Evolutionary conservation across 2,888 invertebrate genomes (phyloP), one percentile per base, ranked within the genome.

Genomic region (Ctena decussata): DNA sequence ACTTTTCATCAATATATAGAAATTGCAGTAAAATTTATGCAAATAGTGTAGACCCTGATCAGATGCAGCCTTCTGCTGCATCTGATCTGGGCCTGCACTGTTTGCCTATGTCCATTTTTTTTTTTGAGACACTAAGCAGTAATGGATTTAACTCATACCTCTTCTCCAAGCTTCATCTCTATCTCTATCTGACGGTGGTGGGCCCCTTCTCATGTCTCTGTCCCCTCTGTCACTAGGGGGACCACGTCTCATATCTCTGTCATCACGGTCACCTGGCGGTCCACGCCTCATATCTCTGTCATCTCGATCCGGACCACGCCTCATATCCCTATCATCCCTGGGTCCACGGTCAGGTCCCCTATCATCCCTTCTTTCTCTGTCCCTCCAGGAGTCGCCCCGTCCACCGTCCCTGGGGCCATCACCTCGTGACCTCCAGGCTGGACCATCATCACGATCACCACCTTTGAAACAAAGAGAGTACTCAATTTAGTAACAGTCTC

Each of bases 351-450:
- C 76, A n/a, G 81, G 81, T 21, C 80, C 85, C n/a, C 85, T 77
- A 27, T 88, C 90, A n/a, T 86, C 89, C 53, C 88, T 77, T 11
- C 78, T 77, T 39, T 77, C 74, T 27, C 80, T 53, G 32, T 77
- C 80, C 27, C 82, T 72, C 82, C 88, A 83, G 39, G 83, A 79
- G 70, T 82, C 82, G 24, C 83, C 83, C n/a, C 83, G 74, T n/a
- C 73, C 77, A 35, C 73, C 80, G 24, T 69, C 77, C 15, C 77
- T 71, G 2, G 77, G 74, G 18, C 80, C 73, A 60, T 73, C 80
- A 73, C 80, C 82, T 39, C 77, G 77, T 27, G 84, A 70, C 60
- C 84, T 77, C 84, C 86, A 78, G 6, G 53, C 78, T 46, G 75
- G 65, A n/a, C 81, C 44, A 24, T 81, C 80, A n/a, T 81, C 80